Evolutionary conservation across 2,888 invertebrate species (phyloP).

Genomic region (Standfussiana lucernea): DNA sequence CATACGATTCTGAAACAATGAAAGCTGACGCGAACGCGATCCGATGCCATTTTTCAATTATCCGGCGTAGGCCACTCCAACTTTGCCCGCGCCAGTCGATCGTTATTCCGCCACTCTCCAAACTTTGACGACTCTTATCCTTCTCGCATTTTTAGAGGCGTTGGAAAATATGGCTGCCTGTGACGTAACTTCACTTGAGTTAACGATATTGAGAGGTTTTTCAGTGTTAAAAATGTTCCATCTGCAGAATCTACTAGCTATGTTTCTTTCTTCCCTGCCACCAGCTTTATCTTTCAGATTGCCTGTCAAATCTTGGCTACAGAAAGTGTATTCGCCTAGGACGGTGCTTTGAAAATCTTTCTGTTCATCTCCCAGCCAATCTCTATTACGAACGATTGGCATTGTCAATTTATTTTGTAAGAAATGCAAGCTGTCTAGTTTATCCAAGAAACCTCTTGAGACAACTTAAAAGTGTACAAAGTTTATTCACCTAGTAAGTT

Average conservation of each 20-base stretch:
- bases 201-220: constrained; percentile 7
- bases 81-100: constrained; percentile 52
- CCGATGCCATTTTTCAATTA: constrained; percentile 60
- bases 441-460: constrained; percentile 14
- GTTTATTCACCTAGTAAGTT: constrained; percentile 52
- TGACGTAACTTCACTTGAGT: constrained; percentile 32
- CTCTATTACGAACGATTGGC: constrained; percentile 16
- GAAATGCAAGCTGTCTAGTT: constrained; percentile 28
- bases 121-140: constrained; percentile 57
- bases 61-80: constrained; percentile 39
- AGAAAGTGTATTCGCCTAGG: background rate
- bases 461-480: constrained; percentile 12
- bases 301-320: background rate
- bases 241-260: background rate
- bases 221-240: background rate
- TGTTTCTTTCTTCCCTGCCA: background rate
- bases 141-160: constrained; percentile 49
- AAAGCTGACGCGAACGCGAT: constrained; percentile 10
- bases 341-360: constrained; percentile 5
- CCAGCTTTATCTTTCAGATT: constrained; percentile 1
- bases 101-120: constrained; percentile 55
- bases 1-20: constrained; percentile 43
- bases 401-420: constrained; percentile 38
- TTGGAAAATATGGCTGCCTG: constrained; percentile 30
- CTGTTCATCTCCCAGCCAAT: constrained; percentile 14